Percentiles rank a stretch among this genome's conserved stretches.
These are phyloP conservation scores for Percopsis omiscomaycus DNA, from an alignment of 2,797 vertebrate species.

Conservation along the genomic window DNA sequence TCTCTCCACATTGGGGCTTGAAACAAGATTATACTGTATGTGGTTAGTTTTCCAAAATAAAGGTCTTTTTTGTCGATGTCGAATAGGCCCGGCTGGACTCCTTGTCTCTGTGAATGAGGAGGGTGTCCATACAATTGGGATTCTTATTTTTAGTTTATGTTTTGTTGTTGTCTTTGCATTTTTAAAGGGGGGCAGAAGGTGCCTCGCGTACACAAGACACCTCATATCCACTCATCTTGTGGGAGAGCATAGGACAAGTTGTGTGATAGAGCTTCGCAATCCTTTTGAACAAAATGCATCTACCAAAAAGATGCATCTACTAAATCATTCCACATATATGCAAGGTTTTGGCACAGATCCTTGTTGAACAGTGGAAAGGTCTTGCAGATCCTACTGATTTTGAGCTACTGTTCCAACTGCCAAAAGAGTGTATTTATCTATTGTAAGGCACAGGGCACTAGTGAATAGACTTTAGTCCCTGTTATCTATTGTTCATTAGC, in stretches of 20 bases:
- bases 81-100: slow-evolving; percentile 69
- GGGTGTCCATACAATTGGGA: slow-evolving; percentile 77
- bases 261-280: slow-evolving; percentile 6
- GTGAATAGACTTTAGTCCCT: no score
- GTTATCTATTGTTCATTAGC: no score
- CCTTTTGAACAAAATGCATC: no score
- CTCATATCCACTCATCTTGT: slow-evolving; percentile 22
- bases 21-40: slow-evolving; percentile 69
- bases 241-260: slow-evolving; percentile 27
- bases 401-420: no score
- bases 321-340: no score
- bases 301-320: no score
- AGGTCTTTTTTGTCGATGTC: slow-evolving; percentile 24
- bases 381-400: no score
- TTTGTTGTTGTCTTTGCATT: slow-evolving; percentile 31
- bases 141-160: slow-evolving; percentile 43
- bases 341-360: no score
- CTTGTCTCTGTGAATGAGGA: slow-evolving; percentile 77
- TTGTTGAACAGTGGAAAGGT: no score
- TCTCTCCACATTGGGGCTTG: slow-evolving; percentile 82
- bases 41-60: slow-evolving; percentile 56
- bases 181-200: slow-evolving; percentile 25
- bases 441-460: no score
- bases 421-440: no score
- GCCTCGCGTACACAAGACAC: slow-evolving; percentile 21